Base-by-base conservation (phyloP, 2,797 vertebrate genomes). In the Neosalanx taihuensis region DNA sequence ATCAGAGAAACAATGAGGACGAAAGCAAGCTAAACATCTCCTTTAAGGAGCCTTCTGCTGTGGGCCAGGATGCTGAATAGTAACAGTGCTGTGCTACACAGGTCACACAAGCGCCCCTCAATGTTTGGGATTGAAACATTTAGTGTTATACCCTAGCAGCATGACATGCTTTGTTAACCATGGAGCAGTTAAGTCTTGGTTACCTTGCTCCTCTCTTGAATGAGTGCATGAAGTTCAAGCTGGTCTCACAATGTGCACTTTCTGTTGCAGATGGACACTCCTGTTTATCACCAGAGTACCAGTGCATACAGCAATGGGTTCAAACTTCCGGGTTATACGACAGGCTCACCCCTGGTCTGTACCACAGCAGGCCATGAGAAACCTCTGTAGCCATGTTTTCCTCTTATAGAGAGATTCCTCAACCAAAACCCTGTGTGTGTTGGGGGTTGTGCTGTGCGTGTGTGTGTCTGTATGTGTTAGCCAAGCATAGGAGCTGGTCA, bases 331-430 rank as follows among this genome's bases (percentile, higher is more conserved):
- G 35, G 37, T 59, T 72, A 58, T 53, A 64, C 62, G 59, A 72
- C 61, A 65, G 67, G 69, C 46, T 57, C 72, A 49, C 75, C 71
- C 70, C 59, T 84, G 83, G 83, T 84, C 65, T 64, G 79, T 74
- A 35, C 58, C 64, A 53, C 5, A 60, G 49, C 23, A 51, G 41
- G 30, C 29, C 7, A 46, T 46, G 18, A 56, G 18, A 53, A 31
- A 18, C 17, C 46, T 31, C 6, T 6, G 30, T 67, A 46, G 41
- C 23, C 5, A 30, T 29, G 51, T 4, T 30, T 49, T 53, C 15
- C 51, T 7, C 17, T 31, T 2, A 18, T 53, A 17, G 49, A 64
- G 18, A 29, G 46, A 67, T 67, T 67, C 23, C 15, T 53, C 13
- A 46, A 6, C 68, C n/a, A 46, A 41, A 17, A 3, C 6, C 51